Evolutionary conservation across 2,113 vertebrate species (phyloP).

Genomic region (Talpa occidentalis): DNA sequence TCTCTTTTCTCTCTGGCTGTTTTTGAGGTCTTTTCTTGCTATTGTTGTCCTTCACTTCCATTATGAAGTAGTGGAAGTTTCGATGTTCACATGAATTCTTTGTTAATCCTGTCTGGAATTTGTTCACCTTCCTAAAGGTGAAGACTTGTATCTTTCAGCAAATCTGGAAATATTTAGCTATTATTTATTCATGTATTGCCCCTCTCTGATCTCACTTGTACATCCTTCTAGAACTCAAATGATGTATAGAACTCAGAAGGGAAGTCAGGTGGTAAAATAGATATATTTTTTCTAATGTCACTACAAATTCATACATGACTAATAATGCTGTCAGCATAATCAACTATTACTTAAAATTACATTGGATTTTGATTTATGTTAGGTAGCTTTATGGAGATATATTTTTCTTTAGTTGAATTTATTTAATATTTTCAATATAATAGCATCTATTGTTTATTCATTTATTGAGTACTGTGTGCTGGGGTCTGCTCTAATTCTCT

Average conservation of each 20-base stretch:
- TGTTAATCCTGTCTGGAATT: background rate
- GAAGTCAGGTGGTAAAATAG: no score
- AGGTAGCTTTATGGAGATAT: background rate
- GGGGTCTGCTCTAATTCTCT: background rate
- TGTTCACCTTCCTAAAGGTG: background rate
- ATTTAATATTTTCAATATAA: background rate
- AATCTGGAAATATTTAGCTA: background rate
- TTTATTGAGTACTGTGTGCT: background rate
- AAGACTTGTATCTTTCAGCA: background rate
- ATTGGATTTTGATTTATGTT: constrained; percentile 21
- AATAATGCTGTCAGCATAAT: background rate
- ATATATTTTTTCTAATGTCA: background rate
- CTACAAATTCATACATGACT: background rate
- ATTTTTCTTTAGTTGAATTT: constrained; percentile 1
- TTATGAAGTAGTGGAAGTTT: background rate
- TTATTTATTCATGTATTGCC: background rate
- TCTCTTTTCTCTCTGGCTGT: background rate
- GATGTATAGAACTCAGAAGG: background rate
- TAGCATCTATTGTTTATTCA: background rate
- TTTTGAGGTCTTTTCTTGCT: background rate
- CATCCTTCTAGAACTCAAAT: background rate
- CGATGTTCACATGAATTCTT: background rate
- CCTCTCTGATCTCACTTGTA: background rate
- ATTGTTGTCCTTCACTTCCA: background rate
- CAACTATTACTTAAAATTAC: constrained; percentile 15